Evolutionary conservation across 2,888 invertebrate species (phyloP).

Genomic region (Crioceris asparagi): DNA sequence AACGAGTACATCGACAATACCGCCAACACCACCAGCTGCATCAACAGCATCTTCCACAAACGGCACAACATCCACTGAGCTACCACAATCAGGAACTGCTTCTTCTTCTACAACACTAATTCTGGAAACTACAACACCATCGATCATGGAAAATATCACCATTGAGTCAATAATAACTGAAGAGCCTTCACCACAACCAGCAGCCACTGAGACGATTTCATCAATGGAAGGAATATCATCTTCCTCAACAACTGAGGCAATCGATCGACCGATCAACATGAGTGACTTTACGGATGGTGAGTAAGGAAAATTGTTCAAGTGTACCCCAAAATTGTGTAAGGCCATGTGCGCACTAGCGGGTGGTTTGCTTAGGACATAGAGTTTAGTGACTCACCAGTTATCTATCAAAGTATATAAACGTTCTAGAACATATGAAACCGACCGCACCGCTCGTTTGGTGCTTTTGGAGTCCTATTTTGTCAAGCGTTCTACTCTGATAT

Average conservation of each 20-base stretch:
- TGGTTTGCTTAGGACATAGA: too few species aligned
- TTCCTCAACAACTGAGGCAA: conserved; percentile 6
- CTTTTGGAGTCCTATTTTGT: too few species aligned
- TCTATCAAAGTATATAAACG: too few species aligned
- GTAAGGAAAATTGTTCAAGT: too few species aligned
- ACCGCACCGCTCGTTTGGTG: too few species aligned
- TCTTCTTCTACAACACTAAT: conserved; percentile 4
- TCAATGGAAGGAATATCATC: not conserved
- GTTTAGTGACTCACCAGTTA: too few species aligned
- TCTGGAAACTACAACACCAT: conserved; percentile 4
- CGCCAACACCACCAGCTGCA: conserved; percentile 5
- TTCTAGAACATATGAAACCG: too few species aligned
- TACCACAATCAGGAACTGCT: not conserved
- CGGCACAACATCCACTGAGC: too few species aligned
- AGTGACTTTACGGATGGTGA: conserved; percentile 37
- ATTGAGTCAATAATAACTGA: not conserved
- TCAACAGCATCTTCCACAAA: conserved; percentile 13
- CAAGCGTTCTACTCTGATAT: too few species aligned
- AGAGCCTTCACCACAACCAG: not conserved
- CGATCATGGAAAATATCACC: not conserved
- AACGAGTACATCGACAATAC: conserved; percentile 18
- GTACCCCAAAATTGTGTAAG: too few species aligned
- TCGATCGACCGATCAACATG: conserved; percentile 31
- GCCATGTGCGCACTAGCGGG: too few species aligned
- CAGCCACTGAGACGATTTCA: not conserved